Evolutionary conservation across 1,140 invertebrate genomes (phyloP), one percentile per base, ranked within the genome.

Genomic region (Drosophila grimshawi): DNA sequence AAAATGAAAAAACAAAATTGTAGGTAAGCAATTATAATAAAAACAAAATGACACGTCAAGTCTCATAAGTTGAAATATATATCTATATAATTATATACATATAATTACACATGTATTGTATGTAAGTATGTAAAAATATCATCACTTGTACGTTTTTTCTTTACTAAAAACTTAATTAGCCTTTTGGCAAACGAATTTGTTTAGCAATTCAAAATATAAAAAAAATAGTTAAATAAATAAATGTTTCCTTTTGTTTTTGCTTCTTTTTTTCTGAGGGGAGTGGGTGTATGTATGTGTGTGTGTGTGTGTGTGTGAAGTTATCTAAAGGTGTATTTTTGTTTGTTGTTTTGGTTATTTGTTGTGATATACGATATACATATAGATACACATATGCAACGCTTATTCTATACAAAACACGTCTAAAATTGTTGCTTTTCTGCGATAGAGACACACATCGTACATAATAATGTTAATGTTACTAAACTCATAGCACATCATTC

Each of bases 141-240:
- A 83, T 72, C 80, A 83, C 80, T 83, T 83, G 71, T 76, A 83
- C 80, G 76, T 83, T 62, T 52, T 35, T 32, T n/a, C 3, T 30
- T 32, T 53, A 39, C 10, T 61, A 41, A 68, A 80, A 75, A 56
- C 71, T 60, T 41, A 62, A 49, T 71, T 63, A 56, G 61, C 62
- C 73, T 46, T 75, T 51, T n/a, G 59, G 66, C 59, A 33, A 45
- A 60, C 11, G 11, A 60, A 33, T 35, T 60, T 6, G 8, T 43
- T 32, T 60, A 33, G 30, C 43, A 46, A 35, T 43, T 57, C 19
- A 7, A 53, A 53, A 53, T 53, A 11, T 30, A 2, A 11, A 64
- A 53, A 74, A 72, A 61, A 69, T 59, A 4, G 45, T 78, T 43
- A 55, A 19, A 60, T 67, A 73, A 66, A 72, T 66, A 64, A 29